Evolutionary conservation across 1,140 invertebrate species (phyloP), one percentile per base, ranked within the genome.

Genomic region (Drosophila sucinea): DNA sequence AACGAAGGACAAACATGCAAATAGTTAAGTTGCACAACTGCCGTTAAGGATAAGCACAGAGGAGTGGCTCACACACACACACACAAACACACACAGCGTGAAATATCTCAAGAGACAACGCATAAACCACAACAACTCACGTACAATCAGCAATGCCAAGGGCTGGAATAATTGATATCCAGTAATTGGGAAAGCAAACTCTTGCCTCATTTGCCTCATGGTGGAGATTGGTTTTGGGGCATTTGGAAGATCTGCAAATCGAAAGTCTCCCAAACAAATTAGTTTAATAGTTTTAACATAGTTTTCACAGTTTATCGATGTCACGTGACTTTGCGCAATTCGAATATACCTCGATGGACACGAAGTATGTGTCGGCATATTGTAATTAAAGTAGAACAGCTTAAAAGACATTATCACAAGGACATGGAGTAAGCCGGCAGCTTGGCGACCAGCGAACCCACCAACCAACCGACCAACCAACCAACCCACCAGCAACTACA

Each of bases 331-430:
- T 6, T 35, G 4, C 5, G 17, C 2, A 5, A 56, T 32, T 71
- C 25, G 1, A 63, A 27, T 8, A 69, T 7, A 8, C 23, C 35
- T 25, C 58, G 25, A 3, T 6, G 4, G 8, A 41, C 60, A 64
- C 73, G 66, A 8, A 29, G 55, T 29, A 60, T 0, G 27, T 41
- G 47, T 38, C 58, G 65, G 70, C 62, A 41, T 57, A 70, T 73
- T 83, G 67, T 83, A 89, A 89, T 89, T 89, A 90, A 90, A 85
- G 79, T 90, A 77, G 70, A 72, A 73, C 81, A 82, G 79, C 85
- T 90, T 85, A 85, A 85, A 90, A 82, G 86, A 90, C 81, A 80
- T 75, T 81, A 68, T 60, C 57, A 57, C 73, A 77, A 77, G 70
- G 70, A 82, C 70, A 79, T 62, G 65, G 47, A 60, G 57, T 54